Evolutionary conservation across 2,797 vertebrate genomes (phyloP).

Genomic region (Myotis pilosus): DNA sequence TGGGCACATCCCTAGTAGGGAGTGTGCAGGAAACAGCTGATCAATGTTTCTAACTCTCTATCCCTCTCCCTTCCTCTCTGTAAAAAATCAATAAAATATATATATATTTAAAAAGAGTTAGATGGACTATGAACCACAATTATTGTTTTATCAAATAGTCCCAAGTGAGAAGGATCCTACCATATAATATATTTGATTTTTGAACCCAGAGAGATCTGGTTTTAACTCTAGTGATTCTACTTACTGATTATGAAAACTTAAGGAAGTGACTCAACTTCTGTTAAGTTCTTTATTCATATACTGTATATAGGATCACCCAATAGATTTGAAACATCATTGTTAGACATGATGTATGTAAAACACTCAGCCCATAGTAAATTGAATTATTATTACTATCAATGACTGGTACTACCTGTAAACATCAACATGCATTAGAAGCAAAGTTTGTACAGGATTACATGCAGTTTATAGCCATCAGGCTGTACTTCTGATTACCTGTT

Average conservation of each 20-base stretch:
- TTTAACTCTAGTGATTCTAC: background rate
- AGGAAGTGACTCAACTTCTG: background rate
- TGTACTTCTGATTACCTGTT: background rate
- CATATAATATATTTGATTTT: background rate
- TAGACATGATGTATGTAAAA: background rate
- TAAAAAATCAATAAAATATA: too few relatives aligned
- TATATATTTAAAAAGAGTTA: background rate
- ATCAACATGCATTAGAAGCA: background rate
- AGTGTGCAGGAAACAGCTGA: too few relatives aligned
- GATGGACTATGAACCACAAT: background rate
- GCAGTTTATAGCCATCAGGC: background rate
- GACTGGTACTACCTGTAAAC: background rate
- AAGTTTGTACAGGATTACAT: background rate
- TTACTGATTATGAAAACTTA: background rate
- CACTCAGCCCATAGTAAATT: background rate
- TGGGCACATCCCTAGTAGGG: too few relatives aligned
- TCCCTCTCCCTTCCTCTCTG: too few relatives aligned
- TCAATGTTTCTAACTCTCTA: too few relatives aligned
- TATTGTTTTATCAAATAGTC: background rate
- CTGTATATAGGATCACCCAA: background rate
- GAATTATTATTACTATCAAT: background rate
- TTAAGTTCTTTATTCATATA: background rate
- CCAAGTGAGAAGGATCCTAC: background rate
- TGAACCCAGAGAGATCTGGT: background rate
- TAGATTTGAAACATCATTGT: background rate